Conservation (phyloP, 1,140 invertebrate genomes). For the Meteorus sp. region DNA sequence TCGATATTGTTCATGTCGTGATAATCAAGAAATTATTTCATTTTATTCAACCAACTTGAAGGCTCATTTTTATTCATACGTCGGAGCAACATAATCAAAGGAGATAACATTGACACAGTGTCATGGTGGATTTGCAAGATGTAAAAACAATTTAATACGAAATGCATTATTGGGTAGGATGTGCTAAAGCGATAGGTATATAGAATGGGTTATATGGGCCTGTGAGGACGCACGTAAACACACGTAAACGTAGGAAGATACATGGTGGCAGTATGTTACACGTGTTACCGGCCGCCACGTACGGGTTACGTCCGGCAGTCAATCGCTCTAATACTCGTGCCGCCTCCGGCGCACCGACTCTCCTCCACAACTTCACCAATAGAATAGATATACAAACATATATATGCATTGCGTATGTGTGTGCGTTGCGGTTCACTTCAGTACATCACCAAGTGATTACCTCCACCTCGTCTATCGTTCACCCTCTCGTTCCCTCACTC, state of each 20-base stretch:
- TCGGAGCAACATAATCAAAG: too few relatives aligned
- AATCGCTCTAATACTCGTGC: conserved; percentile 57
- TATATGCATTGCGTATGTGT: background rate
- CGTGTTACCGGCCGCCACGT: conserved; percentile 57
- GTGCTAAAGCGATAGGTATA: conserved; percentile 38
- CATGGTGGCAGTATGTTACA: conserved; percentile 57
- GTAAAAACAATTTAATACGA: too few relatives aligned
- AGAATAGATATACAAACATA: too few relatives aligned
- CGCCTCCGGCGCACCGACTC: conserved; percentile 1
- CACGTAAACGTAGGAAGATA: conserved; percentile 48
- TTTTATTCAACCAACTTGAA: background rate
- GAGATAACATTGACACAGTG: too few relatives aligned
- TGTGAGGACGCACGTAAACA: conserved; percentile 45
- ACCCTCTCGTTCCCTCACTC: conserved; percentile 26
- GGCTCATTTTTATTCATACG: too few relatives aligned
- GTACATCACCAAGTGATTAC: conserved; percentile 57
- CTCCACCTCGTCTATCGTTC: conserved; percentile 41
- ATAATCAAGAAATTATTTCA: too few relatives aligned
- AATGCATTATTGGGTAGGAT: too few relatives aligned
- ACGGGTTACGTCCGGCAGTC: conserved; percentile 57
- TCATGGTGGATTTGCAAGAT: too few relatives aligned
- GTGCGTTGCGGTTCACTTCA: conserved; percentile 34
- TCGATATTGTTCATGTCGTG: too few relatives aligned
- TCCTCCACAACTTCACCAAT: conserved; percentile 1
- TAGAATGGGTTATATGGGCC: too few relatives aligned